These are phyloP conservation scores for Barbus barbus DNA, from an alignment of 2,113 vertebrate species.

Conservation along the genomic window DNA sequence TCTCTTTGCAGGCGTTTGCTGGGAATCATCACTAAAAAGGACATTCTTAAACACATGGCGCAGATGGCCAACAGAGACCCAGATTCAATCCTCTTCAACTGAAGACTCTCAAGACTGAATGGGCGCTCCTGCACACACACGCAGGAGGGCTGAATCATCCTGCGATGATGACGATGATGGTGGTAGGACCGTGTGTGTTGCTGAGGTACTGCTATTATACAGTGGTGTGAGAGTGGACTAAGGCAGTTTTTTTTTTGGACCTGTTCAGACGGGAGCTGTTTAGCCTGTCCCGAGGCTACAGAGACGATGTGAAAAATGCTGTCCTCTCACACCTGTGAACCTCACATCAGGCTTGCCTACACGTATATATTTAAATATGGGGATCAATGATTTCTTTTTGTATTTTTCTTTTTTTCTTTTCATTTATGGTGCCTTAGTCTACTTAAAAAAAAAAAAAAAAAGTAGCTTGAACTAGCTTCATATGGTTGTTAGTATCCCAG, in stretches of 20 bases:
- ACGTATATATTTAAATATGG: neutral
- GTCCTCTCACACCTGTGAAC: conserved; percentile 9
- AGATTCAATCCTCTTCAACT: conserved; percentile 95
- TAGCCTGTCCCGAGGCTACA: conserved; percentile 7
- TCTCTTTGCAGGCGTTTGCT: conserved; percentile 80
- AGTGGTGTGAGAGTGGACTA: neutral
- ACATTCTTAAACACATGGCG: conserved; percentile 94
- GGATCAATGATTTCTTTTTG: neutral
- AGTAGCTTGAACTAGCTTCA: neutral
- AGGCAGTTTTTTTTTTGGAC: conserved; percentile 8
- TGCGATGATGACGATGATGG: neutral
- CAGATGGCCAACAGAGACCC: conserved; percentile 96
- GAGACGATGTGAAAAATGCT: neutral
- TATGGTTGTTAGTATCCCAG: neutral
- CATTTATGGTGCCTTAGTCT: neutral
- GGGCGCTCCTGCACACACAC: conserved; percentile 22
- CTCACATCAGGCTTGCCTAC: neutral
- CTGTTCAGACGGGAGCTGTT: neutral
- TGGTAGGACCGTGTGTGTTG: conserved; percentile 21
- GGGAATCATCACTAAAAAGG: conserved; percentile 97
- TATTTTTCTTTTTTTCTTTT: neutral
- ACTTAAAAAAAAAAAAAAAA: too few relatives aligned
- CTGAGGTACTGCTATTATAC: neutral
- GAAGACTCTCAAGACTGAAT: conserved; percentile 50
- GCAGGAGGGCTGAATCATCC: neutral